These are phyloP conservation scores for Sarcophaga peregrina DNA, from an alignment of 1,140 invertebrate species.

Conservation along the genomic window DNA sequence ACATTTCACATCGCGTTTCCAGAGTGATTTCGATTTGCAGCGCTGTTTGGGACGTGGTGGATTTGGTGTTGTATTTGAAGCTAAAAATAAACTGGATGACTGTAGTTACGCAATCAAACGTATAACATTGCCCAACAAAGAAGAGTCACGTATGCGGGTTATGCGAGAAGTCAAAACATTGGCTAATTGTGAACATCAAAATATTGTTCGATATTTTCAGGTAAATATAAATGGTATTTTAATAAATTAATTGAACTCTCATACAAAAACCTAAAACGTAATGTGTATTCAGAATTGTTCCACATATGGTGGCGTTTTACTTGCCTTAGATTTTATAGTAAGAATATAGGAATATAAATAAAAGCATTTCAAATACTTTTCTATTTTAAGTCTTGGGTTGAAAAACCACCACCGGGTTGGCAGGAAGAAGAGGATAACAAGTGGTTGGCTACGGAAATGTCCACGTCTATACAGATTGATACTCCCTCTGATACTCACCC, in stretches of 20 bases:
- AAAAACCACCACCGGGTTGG: conserved; percentile 89
- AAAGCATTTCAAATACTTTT: conserved; percentile 69
- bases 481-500: conserved; percentile 62
- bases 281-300: not conserved
- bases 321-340: not conserved
- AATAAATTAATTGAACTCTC: not conserved
- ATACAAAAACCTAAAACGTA: too few species aligned
- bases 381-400: conserved; percentile 94
- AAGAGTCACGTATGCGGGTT: conserved; percentile 84
- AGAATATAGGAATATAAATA: not conserved
- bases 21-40: conserved; percentile 87
- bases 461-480: conserved; percentile 65
- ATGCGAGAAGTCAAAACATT: conserved; percentile 93
- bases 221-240: too few species aligned
- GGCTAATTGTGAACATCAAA: conserved; percentile 92
- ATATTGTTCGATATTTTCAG: conserved; percentile 92
- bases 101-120: conserved; percentile 95
- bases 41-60: conserved; percentile 91
- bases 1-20: conserved; percentile 73
- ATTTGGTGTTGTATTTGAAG: conserved; percentile 97
- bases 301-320: not conserved
- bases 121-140: conserved; percentile 86
- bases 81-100: conserved; percentile 94
- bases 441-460: conserved; percentile 69
- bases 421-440: conserved; percentile 82